Base-by-base conservation (phyloP, 2,888 invertebrate species). In the Harmothoe impar region DNA sequence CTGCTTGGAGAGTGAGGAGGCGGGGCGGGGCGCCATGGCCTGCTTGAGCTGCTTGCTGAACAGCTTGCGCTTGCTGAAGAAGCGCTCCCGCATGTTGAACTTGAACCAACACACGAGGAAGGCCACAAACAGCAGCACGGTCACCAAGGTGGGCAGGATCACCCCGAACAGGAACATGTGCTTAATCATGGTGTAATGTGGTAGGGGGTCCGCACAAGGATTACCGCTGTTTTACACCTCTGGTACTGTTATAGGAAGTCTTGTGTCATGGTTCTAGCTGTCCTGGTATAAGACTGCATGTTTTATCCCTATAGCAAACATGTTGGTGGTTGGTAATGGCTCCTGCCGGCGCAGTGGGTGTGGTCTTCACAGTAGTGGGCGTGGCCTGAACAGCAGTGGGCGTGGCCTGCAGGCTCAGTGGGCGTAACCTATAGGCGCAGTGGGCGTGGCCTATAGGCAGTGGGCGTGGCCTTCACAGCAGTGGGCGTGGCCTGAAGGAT, bases 91-190 rank as follows among this genome's bases (percentile, higher is more conserved):
- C 33, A 91, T 56, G 90, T 90, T 91, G 89, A 93, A 93, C 91
- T 93, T 94, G 92, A 93, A 94, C 94, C 94, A 94, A 90, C 95
- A 95, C 91, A 94, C 93, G 89, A 95, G 94, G 92, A 95, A 95
- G 29, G 94, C 92, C 23, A 94, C 92, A 91, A 95, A 95, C 68
- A 95, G 93, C 17, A 93, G 92, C 89, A 95, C 92, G 78, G 95
- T 95, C 56, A 95, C 93, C 77, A 94, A 90, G 35, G 95, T 94
- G 29, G 95, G 95, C 89, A 95, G 92, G 68, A 95, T 92, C 78
- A 95, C 94, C 84, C 95, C 95, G 78, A 95, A 93, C 92, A 94
- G 94, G 92, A 95, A 95, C 91, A 95, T 90, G 54, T 91, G 89
- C 20, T 62, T 89, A n/a, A 92, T 84, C 91, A 91, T 92, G 89